Evolutionary conservation across 2,888 invertebrate species (phyloP).

Genomic region (Tridacna gigas): DNA sequence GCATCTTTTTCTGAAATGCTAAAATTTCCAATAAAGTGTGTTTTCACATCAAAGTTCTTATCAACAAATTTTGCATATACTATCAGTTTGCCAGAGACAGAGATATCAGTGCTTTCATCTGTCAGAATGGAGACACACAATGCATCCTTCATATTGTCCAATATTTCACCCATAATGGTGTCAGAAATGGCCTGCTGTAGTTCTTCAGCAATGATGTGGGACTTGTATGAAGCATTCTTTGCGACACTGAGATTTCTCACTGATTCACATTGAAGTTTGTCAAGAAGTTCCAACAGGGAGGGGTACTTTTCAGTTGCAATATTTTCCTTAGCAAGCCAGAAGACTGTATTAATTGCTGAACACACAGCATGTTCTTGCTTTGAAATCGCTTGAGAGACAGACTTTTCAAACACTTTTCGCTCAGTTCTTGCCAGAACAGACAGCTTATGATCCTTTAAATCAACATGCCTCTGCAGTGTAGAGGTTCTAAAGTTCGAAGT

Average conservation of each 20-base stretch:
- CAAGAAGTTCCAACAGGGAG: slow-evolving; percentile 12
- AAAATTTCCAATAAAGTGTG: slow-evolving; percentile 11
- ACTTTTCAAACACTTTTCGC: not conserved
- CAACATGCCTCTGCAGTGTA: too few species aligned
- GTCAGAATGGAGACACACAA: slow-evolving; percentile 17
- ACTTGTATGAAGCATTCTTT: slow-evolving; percentile 32
- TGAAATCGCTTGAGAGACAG: slow-evolving; percentile 5
- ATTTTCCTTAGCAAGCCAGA: too few species aligned
- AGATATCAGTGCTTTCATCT: too few species aligned
- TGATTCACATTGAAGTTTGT: not conserved
- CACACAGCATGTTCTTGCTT: not conserved
- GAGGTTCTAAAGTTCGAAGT: too few species aligned
- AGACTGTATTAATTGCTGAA: too few species aligned
- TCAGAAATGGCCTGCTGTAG: too few species aligned
- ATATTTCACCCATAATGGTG: too few species aligned
- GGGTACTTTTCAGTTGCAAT: too few species aligned
- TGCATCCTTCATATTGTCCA: slow-evolving; percentile 17
- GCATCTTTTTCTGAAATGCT: too few species aligned
- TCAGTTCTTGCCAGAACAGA: slow-evolving; percentile 16
- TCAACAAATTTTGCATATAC: too few species aligned
- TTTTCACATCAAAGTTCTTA: slow-evolving; percentile 17
- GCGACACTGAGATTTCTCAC: slow-evolving; percentile 10
- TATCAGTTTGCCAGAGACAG: too few species aligned
- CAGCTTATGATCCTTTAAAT: too few species aligned
- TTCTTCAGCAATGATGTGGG: slow-evolving; percentile 22